Evolutionary conservation across 2,113 vertebrate genomes (phyloP).

Genomic region (Gadus macrocephalus): DNA sequence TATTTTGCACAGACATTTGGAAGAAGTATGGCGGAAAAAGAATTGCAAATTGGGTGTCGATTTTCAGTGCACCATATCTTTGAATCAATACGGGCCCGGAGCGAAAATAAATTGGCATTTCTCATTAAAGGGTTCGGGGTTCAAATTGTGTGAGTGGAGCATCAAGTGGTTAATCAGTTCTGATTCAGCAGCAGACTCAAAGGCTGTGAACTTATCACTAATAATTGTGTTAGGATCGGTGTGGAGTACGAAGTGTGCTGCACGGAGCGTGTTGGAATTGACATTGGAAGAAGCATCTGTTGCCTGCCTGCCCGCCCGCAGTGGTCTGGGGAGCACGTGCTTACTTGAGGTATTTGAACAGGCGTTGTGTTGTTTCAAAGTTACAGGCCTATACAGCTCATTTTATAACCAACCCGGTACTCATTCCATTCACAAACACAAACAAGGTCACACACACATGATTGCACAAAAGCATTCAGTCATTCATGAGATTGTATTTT

Average conservation of each 20-base stretch:
- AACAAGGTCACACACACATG: neutral
- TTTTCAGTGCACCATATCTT: conserved; percentile 1
- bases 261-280: neutral
- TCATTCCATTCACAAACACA: neutral
- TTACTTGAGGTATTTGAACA: too few species aligned
- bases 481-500: neutral
- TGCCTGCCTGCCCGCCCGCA: too few species aligned
- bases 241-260: neutral
- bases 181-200: conserved; percentile 1
- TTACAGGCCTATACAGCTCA: too few species aligned
- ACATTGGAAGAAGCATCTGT: neutral
- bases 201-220: neutral
- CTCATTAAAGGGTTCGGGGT: conserved; percentile 11
- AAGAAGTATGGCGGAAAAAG: too few species aligned
- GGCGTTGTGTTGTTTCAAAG: too few species aligned
- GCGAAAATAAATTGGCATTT: conserved; percentile 24
- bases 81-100: conserved; percentile 13
- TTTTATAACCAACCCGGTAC: neutral
- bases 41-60: neutral
- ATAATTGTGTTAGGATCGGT: neutral
- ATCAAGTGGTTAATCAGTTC: conserved; percentile 12
- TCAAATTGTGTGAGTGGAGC: neutral
- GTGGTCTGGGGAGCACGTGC: too few species aligned
- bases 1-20: neutral
- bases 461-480: neutral